Evolutionary conservation across 2,797 vertebrate genomes (phyloP).

Genomic region (Lophotriccus pileatus): DNA sequence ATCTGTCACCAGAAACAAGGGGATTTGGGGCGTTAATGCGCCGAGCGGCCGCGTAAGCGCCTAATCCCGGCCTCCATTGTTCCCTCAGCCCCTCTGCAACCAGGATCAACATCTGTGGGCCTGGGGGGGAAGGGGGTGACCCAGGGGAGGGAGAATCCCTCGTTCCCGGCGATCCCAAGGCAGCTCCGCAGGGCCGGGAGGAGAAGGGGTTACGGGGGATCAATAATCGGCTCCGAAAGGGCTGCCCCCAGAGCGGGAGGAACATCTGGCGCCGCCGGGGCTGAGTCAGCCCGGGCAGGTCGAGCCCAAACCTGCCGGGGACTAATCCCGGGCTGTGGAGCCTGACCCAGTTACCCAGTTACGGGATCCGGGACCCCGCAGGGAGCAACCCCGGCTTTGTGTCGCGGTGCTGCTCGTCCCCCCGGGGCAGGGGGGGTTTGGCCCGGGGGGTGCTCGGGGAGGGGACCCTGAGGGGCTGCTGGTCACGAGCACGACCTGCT

Average conservation of each 20-base stretch:
- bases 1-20: constrained; percentile 1
- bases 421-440: neutral
- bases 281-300: constrained; percentile 10
- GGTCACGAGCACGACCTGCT: neutral
- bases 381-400: neutral
- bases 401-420: neutral
- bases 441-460: neutral
- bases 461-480: neutral
- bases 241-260: neutral
- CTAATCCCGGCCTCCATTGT: neutral
- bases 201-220: neutral
- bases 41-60: neutral
- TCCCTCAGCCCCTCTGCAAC: neutral
- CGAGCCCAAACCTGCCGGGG: neutral
- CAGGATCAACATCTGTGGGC: neutral
- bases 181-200: fast-evolving
- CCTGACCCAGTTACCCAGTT: constrained; percentile 31
- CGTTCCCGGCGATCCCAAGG: neutral
- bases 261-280: constrained; percentile 5
- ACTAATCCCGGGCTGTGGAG: neutral
- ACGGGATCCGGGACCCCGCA: no score
- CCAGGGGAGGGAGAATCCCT: neutral
- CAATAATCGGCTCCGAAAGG: neutral
- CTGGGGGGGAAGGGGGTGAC: neutral
- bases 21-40: neutral